Evolutionary conservation across 37 sponge, comb jelly and placozoan species (phyloP).

Genomic region (Aplysina aerophoba): DNA sequence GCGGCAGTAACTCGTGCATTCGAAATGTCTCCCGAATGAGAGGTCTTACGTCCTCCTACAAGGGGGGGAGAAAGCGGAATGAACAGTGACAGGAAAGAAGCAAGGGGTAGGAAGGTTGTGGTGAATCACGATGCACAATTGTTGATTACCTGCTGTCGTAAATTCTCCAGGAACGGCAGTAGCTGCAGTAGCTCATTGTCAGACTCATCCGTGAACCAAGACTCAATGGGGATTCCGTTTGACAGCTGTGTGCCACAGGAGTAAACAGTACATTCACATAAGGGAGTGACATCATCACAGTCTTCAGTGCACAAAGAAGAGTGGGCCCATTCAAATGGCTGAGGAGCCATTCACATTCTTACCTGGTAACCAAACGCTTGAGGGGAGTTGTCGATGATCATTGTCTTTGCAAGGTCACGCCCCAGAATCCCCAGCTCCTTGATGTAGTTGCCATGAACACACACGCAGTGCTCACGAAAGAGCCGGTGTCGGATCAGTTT

Average conservation of each 20-base stretch:
- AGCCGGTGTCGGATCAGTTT: constrained; percentile 87
- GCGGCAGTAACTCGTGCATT: constrained; percentile 91
- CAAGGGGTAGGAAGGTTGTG: too few species aligned
- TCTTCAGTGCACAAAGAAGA: background rate
- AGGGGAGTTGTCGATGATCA: constrained; percentile 96
- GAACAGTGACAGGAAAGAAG: background rate
- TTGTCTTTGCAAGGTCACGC: constrained; percentile 88
- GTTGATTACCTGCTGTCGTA: constrained; percentile 70
- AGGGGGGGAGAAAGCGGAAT: background rate
- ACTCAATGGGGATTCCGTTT: constrained; percentile 96
- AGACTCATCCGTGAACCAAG: constrained; percentile 89
- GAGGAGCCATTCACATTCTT: background rate
- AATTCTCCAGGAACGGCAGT: constrained; percentile 87
- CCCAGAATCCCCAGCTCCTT: constrained; percentile 94
- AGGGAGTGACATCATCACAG: background rate
- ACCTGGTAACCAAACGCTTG: constrained; percentile 99
- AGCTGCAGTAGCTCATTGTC: constrained; percentile 86
- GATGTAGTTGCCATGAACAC: constrained; percentile 87
- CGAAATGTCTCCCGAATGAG: constrained; percentile 77
- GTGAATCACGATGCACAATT: too few species aligned
- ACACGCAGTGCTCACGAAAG: constrained; percentile 95
- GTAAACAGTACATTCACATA: background rate
- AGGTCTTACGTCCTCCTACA: constrained; percentile 92
- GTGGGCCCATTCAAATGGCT: background rate
- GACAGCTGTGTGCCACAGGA: constrained; percentile 60